Evolutionary conservation across 1,140 invertebrate species (phyloP), one percentile per base, ranked within the genome.

Genomic region (Eupristina koningsbergeri): DNA sequence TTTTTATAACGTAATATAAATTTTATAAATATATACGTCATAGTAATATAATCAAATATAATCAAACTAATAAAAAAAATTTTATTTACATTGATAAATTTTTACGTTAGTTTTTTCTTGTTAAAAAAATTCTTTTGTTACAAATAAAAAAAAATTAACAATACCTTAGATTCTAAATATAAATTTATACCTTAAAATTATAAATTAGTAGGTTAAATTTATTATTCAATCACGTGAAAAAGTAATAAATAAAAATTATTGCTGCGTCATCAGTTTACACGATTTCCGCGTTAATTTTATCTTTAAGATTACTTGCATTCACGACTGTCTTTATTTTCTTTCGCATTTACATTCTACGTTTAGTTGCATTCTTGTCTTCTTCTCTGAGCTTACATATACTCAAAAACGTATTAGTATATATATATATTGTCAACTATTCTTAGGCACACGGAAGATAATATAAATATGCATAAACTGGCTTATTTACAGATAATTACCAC

Each of bases 381-480:
- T 79, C 19, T 53, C 50, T 69, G 29, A 50, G 13, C 61, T 26
- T 26, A 8, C 47, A 0, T 53, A 29, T 26, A 17, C 2, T 8
- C 17, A 9, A 29, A n/a, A n/a, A 29, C 41, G 6, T 15, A 22
- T 7, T 13, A 41, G 29, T n/a, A n/a, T 36, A 26, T 45, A 29
- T 26, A 26, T 39, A 15, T 45, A 36, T 58, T 71, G 61, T 41
- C 64, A 7, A 41, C 2, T 17, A 19, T 9, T 61, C 50, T 22
- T 61, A 58, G 47, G 34, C 15, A 22, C 78, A 41, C 13, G 13
- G 17, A 45, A 63, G 47, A 47, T 34, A 39, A 61, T 61, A 61
- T 36, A 69, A n/a, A 50, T 80, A 47, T 80, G n/a, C 78, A 69
- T 50, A 80, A 47, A 69, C 64, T 69, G 34, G 41, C 39, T 50